Evolutionary conservation across 2,888 invertebrate species (phyloP).

Genomic region (Clivina fossor): DNA sequence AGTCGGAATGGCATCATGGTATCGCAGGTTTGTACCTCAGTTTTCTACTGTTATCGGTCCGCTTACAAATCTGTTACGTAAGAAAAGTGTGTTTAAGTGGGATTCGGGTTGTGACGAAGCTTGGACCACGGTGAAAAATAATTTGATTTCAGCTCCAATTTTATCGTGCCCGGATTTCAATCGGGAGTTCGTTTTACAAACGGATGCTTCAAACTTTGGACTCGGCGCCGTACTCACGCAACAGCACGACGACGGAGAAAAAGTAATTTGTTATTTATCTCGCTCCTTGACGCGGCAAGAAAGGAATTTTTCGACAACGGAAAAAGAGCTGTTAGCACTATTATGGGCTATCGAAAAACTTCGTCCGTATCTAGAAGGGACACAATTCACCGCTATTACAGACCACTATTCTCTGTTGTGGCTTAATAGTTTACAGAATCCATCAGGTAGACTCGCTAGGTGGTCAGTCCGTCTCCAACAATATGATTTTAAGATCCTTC

Average conservation of each 20-base stretch:
- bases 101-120: neutral
- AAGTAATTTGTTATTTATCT: neutral
- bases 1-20: slow-evolving; percentile 30
- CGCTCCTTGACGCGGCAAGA: neutral
- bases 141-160: slow-evolving; percentile 3
- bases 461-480: slow-evolving; percentile 20
- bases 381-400: slow-evolving; percentile 13
- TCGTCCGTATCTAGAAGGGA: slow-evolving; percentile 2
- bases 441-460: too few relatives aligned
- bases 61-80: neutral
- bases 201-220: neutral
- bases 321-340: slow-evolving; percentile 2
- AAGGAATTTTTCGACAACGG: neutral
- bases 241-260: too few relatives aligned
- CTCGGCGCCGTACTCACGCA: slow-evolving; percentile 1
- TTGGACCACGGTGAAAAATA: neutral
- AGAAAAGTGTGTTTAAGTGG: slow-evolving; percentile 1
- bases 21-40: slow-evolving; percentile 9
- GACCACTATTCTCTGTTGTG: slow-evolving; percentile 1
- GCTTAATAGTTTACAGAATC: neutral
- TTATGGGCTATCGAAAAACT: slow-evolving; percentile 5
- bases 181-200: neutral
- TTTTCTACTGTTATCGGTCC: slow-evolving; percentile 9
- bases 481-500: slow-evolving; percentile 43
- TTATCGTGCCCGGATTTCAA: slow-evolving; percentile 5